phyloP scores from a whole-genome alignment of 1,140 invertebrate genomes.

The Carposina sasakii region DNA sequence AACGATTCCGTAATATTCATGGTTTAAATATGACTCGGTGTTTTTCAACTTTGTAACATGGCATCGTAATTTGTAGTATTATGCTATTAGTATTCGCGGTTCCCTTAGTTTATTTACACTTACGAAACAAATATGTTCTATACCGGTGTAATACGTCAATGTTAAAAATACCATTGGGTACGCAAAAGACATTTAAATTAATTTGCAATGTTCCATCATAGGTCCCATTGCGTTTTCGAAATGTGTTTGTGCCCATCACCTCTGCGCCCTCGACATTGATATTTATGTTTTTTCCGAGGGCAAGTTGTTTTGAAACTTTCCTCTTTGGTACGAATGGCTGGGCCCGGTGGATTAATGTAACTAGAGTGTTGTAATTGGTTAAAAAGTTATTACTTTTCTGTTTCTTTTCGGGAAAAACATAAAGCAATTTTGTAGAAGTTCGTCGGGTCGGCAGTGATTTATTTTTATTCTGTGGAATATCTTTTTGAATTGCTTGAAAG shows the following conservation, averaged over 20 bases:
- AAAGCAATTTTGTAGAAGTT: constrained; percentile 47
- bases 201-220: too few relatives aligned
- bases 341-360: constrained; percentile 50
- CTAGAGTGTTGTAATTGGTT: constrained; percentile 56
- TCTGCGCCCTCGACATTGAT: constrained; percentile 47
- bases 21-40: constrained; percentile 28
- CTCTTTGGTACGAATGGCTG: constrained; percentile 40
- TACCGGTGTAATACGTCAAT: too few relatives aligned
- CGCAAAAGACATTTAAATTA: too few relatives aligned
- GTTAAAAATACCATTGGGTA: too few relatives aligned
- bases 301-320: constrained; percentile 54
- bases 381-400: constrained; percentile 51
- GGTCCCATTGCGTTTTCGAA: constrained; percentile 39
- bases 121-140: too few relatives aligned
- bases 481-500: too few relatives aligned
- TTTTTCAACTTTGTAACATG: constrained; percentile 34
- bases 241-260: constrained; percentile 32
- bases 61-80: constrained; percentile 15
- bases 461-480: constrained; percentile 37
- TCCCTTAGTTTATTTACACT: too few relatives aligned
- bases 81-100: too few relatives aligned
- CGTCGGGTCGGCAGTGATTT: constrained; percentile 32
- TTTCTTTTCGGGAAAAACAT: constrained; percentile 50
- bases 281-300: constrained; percentile 53
- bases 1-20: constrained; percentile 48